These are phyloP conservation scores for Paramormyrops kingsleyae DNA, from an alignment of 2,113 vertebrate genomes.

Conservation along the genomic window DNA sequence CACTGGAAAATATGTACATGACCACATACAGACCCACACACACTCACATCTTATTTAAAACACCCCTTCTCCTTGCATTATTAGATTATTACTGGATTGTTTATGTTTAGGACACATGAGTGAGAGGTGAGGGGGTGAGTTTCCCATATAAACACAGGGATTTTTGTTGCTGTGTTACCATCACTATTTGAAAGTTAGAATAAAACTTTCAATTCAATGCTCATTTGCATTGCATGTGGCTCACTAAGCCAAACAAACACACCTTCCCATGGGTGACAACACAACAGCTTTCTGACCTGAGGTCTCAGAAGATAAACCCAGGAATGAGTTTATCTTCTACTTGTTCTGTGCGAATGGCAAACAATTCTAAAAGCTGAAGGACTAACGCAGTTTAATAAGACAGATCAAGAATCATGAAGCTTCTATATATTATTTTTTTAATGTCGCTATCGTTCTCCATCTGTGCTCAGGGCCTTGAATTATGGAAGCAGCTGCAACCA, in stretches of 20 bases:
- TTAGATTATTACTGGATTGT: background rate
- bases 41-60: background rate
- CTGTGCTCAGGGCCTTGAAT: background rate
- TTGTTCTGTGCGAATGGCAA: background rate
- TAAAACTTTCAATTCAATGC: too few relatives aligned
- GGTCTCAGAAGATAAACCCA: background rate
- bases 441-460: background rate
- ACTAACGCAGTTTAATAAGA: background rate
- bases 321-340: background rate
- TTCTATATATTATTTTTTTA: background rate
- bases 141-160: background rate
- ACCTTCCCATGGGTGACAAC: background rate
- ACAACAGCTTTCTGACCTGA: background rate
- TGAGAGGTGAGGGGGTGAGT: background rate
- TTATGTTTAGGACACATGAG: background rate
- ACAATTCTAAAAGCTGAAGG: background rate
- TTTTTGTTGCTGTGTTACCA: background rate
- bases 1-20: background rate
- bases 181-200: background rate
- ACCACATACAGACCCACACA: background rate
- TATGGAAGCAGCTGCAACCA: background rate
- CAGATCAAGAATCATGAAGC: background rate
- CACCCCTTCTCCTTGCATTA: background rate
- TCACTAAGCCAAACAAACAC: background rate
- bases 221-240: background rate